These are phyloP conservation scores for Pangasianodon gigas DNA, from an alignment of 2,113 vertebrate species.

Conservation along the genomic window DNA sequence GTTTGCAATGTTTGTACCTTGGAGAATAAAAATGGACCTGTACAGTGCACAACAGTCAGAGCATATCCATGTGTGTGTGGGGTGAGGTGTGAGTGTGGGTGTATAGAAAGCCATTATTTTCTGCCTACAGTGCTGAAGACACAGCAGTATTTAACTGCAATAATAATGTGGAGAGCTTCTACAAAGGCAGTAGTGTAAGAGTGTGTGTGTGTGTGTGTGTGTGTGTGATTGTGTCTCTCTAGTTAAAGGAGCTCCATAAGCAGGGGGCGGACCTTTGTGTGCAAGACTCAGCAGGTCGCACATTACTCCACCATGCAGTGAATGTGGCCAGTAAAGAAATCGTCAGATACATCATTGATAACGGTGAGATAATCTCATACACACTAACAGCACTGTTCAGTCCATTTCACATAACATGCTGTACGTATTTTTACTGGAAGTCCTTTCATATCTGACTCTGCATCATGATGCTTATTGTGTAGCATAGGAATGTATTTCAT, in stretches of 20 bases:
- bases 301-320: slow-evolving; percentile 87
- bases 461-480: not conserved
- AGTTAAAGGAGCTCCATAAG: slow-evolving; percentile 87
- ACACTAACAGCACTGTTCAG: not conserved
- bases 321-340: slow-evolving; percentile 86
- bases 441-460: not conserved
- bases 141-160: not conserved
- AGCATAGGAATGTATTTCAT: not conserved
- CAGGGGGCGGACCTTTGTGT: slow-evolving; percentile 81
- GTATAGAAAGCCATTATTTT: not conserved
- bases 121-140: not conserved
- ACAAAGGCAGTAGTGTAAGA: not conserved
- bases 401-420: not conserved
- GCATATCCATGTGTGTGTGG: not conserved
- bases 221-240: slow-evolving; percentile 12
- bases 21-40: not conserved
- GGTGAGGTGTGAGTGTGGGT: not conserved
- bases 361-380: slow-evolving; percentile 74
- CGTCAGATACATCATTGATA: slow-evolving; percentile 88
- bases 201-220: not conserved
- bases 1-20: not conserved
- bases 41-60: not conserved
- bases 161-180: not conserved
- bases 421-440: not conserved
- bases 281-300: slow-evolving; percentile 78